A percentile compares a stretch with the other conserved stretches of the same genome.
These are phyloP conservation scores for Etheostoma perlongum DNA, from an alignment of 2,797 vertebrate genomes.

Conservation along the genomic window DNA sequence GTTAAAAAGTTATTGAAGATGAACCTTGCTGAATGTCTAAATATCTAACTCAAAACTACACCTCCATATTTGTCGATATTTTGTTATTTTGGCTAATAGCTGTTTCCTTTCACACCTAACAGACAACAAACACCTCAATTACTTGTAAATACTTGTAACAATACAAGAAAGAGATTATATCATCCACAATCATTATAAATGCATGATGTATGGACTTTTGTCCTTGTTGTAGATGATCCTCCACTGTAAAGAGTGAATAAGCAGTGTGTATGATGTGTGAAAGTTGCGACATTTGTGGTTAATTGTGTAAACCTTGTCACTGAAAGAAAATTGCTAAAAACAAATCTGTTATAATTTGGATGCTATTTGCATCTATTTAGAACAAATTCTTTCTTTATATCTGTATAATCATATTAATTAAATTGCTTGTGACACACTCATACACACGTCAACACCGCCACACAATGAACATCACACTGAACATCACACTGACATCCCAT, in stretches of 20 bases:
- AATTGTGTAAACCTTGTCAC: background rate
- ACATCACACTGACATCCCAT: constrained; percentile 14
- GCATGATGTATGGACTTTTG: background rate
- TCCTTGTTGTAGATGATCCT: background rate
- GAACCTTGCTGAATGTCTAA: background rate
- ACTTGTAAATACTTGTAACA: background rate
- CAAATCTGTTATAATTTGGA: background rate
- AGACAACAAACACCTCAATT: background rate
- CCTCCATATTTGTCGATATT: background rate
- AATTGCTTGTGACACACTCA: background rate
- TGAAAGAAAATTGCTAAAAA: background rate
- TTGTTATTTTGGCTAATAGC: background rate
- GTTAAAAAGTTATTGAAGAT: background rate
- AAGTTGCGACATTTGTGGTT: background rate
- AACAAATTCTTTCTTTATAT: background rate
- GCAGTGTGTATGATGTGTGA: background rate
- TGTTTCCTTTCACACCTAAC: background rate
- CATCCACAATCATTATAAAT: too few species aligned
- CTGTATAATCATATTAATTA: background rate
- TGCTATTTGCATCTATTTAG: background rate
- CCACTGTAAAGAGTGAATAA: background rate
- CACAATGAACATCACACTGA: constrained; percentile 2
- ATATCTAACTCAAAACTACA: background rate
- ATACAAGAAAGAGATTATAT: background rate
- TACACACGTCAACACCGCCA: background rate